A percentile compares a stretch with the other conserved stretches of the same genome.
Conservation (phyloP, 2,113 vertebrate species). For the Epinephelus moara region DNA sequence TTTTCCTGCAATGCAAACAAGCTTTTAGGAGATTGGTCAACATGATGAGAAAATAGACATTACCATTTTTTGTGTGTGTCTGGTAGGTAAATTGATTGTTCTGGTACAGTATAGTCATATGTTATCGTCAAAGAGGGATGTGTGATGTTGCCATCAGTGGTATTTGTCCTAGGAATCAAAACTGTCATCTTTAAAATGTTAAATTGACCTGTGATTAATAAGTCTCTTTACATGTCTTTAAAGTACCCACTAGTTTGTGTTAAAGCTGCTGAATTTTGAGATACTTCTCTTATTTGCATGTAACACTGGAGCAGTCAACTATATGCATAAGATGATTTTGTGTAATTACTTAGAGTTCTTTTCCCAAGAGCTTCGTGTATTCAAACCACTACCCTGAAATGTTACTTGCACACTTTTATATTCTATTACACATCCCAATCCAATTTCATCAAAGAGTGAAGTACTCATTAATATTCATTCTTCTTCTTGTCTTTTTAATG, state of each 20-base stretch:
- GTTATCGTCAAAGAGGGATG: not conserved
- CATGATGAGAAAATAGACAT: not conserved
- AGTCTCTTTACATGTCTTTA: not conserved
- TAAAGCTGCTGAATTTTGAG: not conserved
- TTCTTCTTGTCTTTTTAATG: not conserved
- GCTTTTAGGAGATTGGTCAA: slow-evolving; percentile 5
- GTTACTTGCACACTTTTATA: slow-evolving; percentile 8
- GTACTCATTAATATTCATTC: slow-evolving; percentile 20
- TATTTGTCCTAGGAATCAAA: not conserved
- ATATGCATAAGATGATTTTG: not conserved
- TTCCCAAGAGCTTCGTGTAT: not conserved
- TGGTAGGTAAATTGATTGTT: slow-evolving; percentile 7
- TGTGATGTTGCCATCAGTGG: not conserved
- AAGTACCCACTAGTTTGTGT: not conserved
- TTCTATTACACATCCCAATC: not conserved
- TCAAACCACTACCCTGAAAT: not conserved
- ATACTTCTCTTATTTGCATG: slow-evolving; percentile 6
- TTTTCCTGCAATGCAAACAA: slow-evolving; percentile 1
- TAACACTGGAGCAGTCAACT: not conserved
- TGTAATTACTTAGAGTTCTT: slow-evolving; percentile 7
- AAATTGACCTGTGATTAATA: not conserved
- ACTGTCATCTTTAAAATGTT: not conserved
- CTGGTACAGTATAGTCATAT: not conserved
- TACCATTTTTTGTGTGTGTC: not conserved
- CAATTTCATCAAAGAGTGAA: not conserved